Conservation (phyloP, 2,888 invertebrate species). For the Athrips mouffetella region DNA sequence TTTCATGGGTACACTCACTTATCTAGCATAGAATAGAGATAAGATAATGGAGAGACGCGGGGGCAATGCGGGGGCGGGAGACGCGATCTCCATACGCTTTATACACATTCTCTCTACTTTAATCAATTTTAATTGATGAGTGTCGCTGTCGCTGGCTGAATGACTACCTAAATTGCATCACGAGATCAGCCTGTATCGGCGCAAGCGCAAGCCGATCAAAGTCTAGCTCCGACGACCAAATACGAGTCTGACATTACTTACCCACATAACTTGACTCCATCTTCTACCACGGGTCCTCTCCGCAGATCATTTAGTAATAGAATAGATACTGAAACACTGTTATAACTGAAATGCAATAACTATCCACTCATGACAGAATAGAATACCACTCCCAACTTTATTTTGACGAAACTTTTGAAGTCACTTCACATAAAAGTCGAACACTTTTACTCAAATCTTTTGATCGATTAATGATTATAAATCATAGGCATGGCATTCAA, state of each 20-base stretch:
- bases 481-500: too few relatives aligned
- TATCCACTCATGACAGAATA: too few relatives aligned
- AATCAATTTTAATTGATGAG: slow-evolving; percentile 18
- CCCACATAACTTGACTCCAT: slow-evolving; percentile 65
- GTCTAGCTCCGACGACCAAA: slow-evolving; percentile 29
- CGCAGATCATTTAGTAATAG: too few relatives aligned
- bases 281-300: too few relatives aligned
- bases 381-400: too few relatives aligned
- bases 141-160: neutral
- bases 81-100: neutral
- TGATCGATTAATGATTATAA: too few relatives aligned
- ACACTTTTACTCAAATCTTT: too few relatives aligned
- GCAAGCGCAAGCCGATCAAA: slow-evolving; percentile 30
- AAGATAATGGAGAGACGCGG: slow-evolving; percentile 3
- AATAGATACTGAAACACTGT: too few relatives aligned
- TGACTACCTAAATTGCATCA: slow-evolving; percentile 33
- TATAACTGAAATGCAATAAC: too few relatives aligned
- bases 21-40: slow-evolving; percentile 8
- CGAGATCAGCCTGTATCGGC: slow-evolving; percentile 19
- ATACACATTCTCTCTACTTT: neutral
- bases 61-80: neutral
- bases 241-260: slow-evolving; percentile 40
- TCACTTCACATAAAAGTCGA: too few relatives aligned
- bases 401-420: too few relatives aligned
- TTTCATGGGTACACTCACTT: too few relatives aligned